Base-by-base conservation (phyloP, 2,888 invertebrate species). In the Drosophila stalkeri region DNA sequence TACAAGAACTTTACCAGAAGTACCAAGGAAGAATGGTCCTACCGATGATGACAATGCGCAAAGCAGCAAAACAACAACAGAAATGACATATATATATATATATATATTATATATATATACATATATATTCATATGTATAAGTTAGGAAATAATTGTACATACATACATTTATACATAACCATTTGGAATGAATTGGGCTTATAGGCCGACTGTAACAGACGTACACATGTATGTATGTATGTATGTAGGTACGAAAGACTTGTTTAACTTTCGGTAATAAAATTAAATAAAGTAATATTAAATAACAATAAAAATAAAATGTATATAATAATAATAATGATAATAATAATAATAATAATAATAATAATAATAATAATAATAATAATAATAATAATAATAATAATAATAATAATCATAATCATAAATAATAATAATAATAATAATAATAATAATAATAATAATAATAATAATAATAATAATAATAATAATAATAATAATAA, bases 1-100 rank as follows among this genome's bases (percentile, higher is more conserved):
- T 80, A 55, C 68, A 84, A 82, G 74, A 77, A 77, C 72, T 80
- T 75, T 67, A 77, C 71, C 81, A 84, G 77, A 82, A 85, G 85
- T 81, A 81, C 75, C 81, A 75, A 82, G 61, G 63, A 79, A 78
- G 80, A 81, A 77, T 71, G 72, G 64, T 69, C 33, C 49, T 44
- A 55, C 31, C 70, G 83, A 72, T 77, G 75, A 69, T 77, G 84
- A 72, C 66, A 73, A 67, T 69, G 64, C 76, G 70, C 51, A 64
- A 49, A 68, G 61, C 39, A 66, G 54, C 64, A 23, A 41, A 62
- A 31, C 61, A 77, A 52, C 57, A 64, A 43, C 67, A 73, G 14
- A 39, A 52, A 56, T 16, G 20, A 31, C 7, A n/a, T n/a, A 63
- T 27, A 35, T 33, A 12, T 27, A n/a, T n/a, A 39, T 44, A 23